Base-by-base conservation (phyloP, 2,113 vertebrate species). In the Campylorhamphus procurvoides region DNA sequence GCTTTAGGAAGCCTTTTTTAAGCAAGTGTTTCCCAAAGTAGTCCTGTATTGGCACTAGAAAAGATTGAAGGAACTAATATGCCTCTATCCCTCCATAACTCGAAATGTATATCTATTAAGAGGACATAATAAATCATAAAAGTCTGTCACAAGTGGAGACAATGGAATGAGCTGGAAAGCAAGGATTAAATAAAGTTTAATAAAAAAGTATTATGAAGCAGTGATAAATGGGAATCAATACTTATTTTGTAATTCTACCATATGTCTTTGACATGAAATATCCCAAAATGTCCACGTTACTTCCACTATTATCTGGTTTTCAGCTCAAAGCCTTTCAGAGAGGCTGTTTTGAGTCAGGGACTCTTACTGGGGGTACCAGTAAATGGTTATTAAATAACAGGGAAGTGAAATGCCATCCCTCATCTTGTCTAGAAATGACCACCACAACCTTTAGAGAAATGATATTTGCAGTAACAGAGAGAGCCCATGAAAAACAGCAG, bases 151-250 rank as follows among this genome's bases (percentile, higher is more conserved):
- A 60, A 52, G 29, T 47, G 4, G 80, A 93, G 91, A 95, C 94
- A 93, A 85, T 12, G 2, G 84, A 85, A 87, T 62, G 89, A 94
- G 78, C 6, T 66, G 67, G 87, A 89, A 95, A 79, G 89, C 40
- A 22, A 85, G 74, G 81, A 96, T 96, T 96, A 92, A 95, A 96
- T 94, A 91, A 97, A 95, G 77, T 85, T 95, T 88, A 94, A 96
- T 94, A 82, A 95, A 95, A 93, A 96, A 90, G 59, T 47, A 81
- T 83, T 71, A 87, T 79, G 84, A 91, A 95, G 79, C 49, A 27
- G 58, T 87, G 93, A 91, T 76, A 93, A 94, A 95, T 94, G 84
- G 35, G 87, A 93, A 39, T 71, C 84, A 94, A 94, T 89, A 86
- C 19, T 89, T 56, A 49, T 4, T 77, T 40, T 80, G 68, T 83